phyloP scores from a whole-genome alignment of 2,888 invertebrate genomes.

The Parochlus steinenii region DNA sequence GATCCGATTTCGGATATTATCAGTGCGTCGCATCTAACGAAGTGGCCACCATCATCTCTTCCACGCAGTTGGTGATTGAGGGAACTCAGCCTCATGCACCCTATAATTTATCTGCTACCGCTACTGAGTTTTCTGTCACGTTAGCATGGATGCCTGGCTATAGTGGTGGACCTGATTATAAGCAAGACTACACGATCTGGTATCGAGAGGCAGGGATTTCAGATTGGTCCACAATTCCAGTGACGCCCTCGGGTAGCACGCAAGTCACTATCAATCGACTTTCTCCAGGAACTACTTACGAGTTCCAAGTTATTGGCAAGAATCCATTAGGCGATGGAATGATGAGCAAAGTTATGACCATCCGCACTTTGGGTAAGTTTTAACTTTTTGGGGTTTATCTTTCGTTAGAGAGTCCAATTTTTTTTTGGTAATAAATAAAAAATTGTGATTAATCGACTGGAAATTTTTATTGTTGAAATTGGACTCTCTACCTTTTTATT shows the following conservation, averaged over 20 bases:
- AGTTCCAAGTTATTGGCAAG: slow-evolving; percentile 90
- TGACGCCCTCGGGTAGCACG: slow-evolving; percentile 82
- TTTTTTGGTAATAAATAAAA: too few relatives aligned
- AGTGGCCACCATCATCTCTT: slow-evolving; percentile 85
- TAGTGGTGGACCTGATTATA: slow-evolving; percentile 87
- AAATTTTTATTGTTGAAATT: too few relatives aligned
- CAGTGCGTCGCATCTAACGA: slow-evolving; percentile 92
- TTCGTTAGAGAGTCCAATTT: too few relatives aligned
- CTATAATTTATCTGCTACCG: slow-evolving; percentile 80
- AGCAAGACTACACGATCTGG: slow-evolving; percentile 92
- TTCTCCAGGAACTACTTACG: slow-evolving; percentile 79
- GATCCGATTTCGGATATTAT: slow-evolving; percentile 87
- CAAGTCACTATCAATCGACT: slow-evolving; percentile 78
- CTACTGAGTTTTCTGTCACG: slow-evolving; percentile 79
- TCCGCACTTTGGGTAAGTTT: slow-evolving; percentile 67
- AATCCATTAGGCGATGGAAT: slow-evolving; percentile 90
- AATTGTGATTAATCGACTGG: too few relatives aligned
- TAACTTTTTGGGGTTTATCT: too few relatives aligned
- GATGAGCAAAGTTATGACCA: slow-evolving; percentile 85
- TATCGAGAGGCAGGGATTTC: slow-evolving; percentile 74
- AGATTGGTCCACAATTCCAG: slow-evolving; percentile 87
- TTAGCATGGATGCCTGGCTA: slow-evolving; percentile 89
- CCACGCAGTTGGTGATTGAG: slow-evolving; percentile 77
- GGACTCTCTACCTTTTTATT: too few relatives aligned
- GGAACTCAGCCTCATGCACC: slow-evolving; percentile 96